Percentiles rank a stretch among this genome's conserved stretches.
phyloP scores from a whole-genome alignment of 2,888 invertebrate species.

The Gymnosoma rotundatum region DNA sequence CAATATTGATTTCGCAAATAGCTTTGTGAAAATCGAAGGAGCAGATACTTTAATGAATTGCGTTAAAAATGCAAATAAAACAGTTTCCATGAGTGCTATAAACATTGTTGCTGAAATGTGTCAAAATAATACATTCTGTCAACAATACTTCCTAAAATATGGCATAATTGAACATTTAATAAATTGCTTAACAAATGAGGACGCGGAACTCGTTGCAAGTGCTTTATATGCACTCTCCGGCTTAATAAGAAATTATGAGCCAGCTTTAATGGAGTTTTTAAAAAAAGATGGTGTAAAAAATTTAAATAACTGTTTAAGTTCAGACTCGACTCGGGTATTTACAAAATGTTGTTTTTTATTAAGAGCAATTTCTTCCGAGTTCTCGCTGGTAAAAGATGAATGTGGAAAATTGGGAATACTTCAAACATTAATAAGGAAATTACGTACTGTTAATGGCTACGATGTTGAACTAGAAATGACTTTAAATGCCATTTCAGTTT shows the following conservation, averaged over 20 bases:
- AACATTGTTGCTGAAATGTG: constrained; percentile 89
- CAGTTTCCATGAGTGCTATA: constrained; percentile 86
- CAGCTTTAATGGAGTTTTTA: constrained; percentile 85
- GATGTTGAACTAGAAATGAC: constrained; percentile 72
- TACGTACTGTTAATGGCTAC: constrained; percentile 70
- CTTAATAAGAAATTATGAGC: constrained; percentile 86
- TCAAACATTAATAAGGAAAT: constrained; percentile 62
- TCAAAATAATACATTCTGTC: constrained; percentile 94
- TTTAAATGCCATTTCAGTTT: constrained; percentile 72
- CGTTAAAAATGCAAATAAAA: constrained; percentile 85
- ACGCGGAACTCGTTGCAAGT: constrained; percentile 85
- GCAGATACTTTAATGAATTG: constrained; percentile 88
- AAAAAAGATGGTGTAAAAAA: constrained; percentile 86
- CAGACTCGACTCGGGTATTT: constrained; percentile 83
- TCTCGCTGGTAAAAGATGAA: constrained; percentile 83
- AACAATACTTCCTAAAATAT: constrained; percentile 86
- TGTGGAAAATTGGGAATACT: constrained; percentile 72
- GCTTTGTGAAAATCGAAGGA: constrained; percentile 93
- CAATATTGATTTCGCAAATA: constrained; percentile 91
- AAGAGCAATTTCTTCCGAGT: constrained; percentile 84
- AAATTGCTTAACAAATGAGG: constrained; percentile 81
- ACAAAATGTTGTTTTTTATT: constrained; percentile 90
- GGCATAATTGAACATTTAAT: constrained; percentile 86
- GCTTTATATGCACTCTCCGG: constrained; percentile 91
- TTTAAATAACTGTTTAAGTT: constrained; percentile 85